Evolutionary conservation across 2,888 invertebrate species (phyloP).

Genomic region (Calephelis perditalis): DNA sequence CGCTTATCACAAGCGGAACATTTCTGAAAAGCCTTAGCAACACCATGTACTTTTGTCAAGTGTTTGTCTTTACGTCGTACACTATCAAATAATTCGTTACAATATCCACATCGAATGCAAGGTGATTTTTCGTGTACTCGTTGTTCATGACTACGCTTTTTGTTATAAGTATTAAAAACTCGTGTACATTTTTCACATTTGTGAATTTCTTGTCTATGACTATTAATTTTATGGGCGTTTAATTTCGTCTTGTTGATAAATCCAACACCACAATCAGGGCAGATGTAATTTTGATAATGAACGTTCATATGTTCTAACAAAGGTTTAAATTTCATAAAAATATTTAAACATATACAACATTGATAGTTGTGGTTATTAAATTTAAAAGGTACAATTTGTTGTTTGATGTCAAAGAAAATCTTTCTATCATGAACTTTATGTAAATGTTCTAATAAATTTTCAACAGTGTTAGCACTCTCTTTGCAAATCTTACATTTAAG

Average conservation of each 20-base stretch:
- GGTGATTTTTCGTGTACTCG: slow-evolving; percentile 30
- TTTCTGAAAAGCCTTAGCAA: slow-evolving; percentile 25
- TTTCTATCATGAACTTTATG: slow-evolving; percentile 34
- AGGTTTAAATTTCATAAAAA: slow-evolving; percentile 58
- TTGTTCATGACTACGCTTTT: slow-evolving; percentile 30
- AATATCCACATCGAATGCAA: slow-evolving; percentile 42
- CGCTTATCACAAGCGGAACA: slow-evolving; percentile 36
- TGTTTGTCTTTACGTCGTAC: slow-evolving; percentile 35
- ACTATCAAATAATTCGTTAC: slow-evolving; percentile 47
- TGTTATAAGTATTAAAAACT: slow-evolving; percentile 34
- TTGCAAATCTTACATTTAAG: slow-evolving; percentile 43
- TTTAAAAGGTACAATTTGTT: slow-evolving; percentile 50
- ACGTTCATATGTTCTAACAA: slow-evolving; percentile 65
- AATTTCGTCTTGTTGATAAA: slow-evolving; percentile 40
- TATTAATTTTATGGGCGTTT: slow-evolving; percentile 23
- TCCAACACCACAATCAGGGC: slow-evolving; percentile 60
- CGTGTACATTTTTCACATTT: slow-evolving; percentile 44
- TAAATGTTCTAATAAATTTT: slow-evolving; percentile 38
- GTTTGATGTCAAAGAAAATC: slow-evolving; percentile 41
- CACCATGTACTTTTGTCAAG: slow-evolving; percentile 30
- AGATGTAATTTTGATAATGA: slow-evolving; percentile 63
- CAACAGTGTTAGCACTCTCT: slow-evolving; percentile 33
- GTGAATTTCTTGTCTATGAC: slow-evolving; percentile 41
- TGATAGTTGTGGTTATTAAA: slow-evolving; percentile 43
- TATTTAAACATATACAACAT: slow-evolving; percentile 57